phyloP scores from a whole-genome alignment of 2,888 invertebrate species.

The Diplolepis rosae region DNA sequence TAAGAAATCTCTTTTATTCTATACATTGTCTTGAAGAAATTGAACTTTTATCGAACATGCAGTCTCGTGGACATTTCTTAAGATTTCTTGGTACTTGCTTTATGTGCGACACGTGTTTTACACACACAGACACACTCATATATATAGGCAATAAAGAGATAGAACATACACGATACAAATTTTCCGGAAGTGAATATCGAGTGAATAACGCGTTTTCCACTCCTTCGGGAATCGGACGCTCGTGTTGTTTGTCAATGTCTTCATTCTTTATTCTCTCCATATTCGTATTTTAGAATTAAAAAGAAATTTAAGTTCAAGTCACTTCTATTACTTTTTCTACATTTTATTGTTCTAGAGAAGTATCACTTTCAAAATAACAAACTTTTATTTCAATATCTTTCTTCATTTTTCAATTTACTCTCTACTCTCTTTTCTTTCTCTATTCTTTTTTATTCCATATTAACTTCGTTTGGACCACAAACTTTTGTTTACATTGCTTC shows the following conservation, averaged over 20 bases:
- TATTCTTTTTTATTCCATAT: neutral
- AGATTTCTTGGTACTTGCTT: neutral
- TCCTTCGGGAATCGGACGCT: slow-evolving; percentile 47
- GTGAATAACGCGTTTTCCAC: slow-evolving; percentile 31
- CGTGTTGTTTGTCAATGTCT: slow-evolving; percentile 47
- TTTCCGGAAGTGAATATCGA: slow-evolving; percentile 35
- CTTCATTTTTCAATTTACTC: neutral
- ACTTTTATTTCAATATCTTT: neutral
- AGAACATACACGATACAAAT: slow-evolving; percentile 35
- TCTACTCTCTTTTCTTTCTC: neutral
- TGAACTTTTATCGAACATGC: neutral
- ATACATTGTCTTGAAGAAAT: neutral
- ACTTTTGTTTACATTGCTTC: neutral
- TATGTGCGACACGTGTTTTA: neutral
- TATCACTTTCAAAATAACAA: slow-evolving; percentile 1
- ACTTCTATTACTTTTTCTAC: slow-evolving; percentile 39
- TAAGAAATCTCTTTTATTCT: neutral
- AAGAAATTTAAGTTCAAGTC: too few species aligned
- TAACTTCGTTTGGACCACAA: neutral
- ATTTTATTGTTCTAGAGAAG: slow-evolving; percentile 32
- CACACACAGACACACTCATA: neutral
- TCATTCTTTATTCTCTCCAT: slow-evolving; percentile 31
- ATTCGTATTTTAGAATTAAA: slow-evolving; percentile 38
- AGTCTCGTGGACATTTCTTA: neutral
- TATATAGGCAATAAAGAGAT: too few species aligned